Percentiles rank a stretch among this genome's conserved stretches.
Evolutionary conservation across 1,140 invertebrate species (phyloP).

Genomic region (Tenebrio molitor): DNA sequence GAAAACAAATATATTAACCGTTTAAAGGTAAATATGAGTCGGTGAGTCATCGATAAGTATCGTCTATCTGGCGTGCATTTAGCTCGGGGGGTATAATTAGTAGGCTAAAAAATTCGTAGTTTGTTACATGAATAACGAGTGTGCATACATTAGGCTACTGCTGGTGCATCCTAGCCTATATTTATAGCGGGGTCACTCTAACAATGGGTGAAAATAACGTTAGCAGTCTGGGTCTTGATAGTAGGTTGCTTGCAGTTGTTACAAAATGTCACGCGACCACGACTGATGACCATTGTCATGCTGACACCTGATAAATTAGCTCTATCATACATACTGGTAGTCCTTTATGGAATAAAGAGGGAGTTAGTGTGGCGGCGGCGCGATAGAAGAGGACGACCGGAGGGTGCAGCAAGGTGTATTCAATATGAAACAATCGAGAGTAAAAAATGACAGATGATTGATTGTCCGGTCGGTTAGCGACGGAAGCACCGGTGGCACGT

Average conservation of each 20-base stretch:
- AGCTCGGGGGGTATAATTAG: too few relatives aligned
- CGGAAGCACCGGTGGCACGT: constrained; percentile 38
- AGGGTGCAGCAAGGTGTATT: constrained; percentile 34
- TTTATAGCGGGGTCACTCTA: constrained; percentile 50
- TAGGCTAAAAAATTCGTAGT: too few relatives aligned
- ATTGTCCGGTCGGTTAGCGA: constrained; percentile 28
- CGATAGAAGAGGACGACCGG: neutral
- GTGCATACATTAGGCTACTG: constrained; percentile 18
- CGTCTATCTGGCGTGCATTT: too few relatives aligned
- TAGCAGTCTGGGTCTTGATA: constrained; percentile 47
- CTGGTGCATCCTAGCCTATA: constrained; percentile 45
- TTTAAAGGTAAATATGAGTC: too few relatives aligned
- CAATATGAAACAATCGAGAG: constrained; percentile 37
- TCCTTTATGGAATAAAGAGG: constrained; percentile 18
- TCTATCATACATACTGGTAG: constrained; percentile 44
- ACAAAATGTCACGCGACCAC: constrained; percentile 52
- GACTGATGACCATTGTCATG: constrained; percentile 56
- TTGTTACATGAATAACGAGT: neutral
- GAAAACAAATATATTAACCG: too few relatives aligned
- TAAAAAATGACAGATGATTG: constrained; percentile 43
- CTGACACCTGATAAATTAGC: constrained; percentile 56
- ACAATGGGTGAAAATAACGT: constrained; percentile 55
- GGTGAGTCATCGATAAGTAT: too few relatives aligned
- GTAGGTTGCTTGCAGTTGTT: constrained; percentile 52
- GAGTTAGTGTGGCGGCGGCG: neutral